phyloP scores from a whole-genome alignment of 2,113 vertebrate species.

The Lonchura striata region DNA sequence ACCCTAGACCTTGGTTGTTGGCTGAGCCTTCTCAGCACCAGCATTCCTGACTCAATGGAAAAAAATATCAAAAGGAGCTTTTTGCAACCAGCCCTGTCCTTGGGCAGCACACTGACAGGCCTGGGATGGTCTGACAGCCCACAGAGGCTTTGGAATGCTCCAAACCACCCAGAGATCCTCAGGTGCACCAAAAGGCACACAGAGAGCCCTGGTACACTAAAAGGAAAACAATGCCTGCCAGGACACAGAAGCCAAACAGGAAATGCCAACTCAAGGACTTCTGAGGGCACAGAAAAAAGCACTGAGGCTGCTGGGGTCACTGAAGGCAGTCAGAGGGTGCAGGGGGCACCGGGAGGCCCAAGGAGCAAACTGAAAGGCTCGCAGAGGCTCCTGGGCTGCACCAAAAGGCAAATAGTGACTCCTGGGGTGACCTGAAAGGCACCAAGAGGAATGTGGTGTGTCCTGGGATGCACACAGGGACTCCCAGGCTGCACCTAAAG shows the following conservation, averaged over 20 bases:
- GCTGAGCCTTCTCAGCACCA: neutral
- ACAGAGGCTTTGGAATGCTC: neutral
- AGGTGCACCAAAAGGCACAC: neutral
- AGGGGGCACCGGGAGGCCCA: neutral
- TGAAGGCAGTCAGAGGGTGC: neutral
- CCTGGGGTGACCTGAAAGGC: neutral
- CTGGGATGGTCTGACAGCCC: neutral
- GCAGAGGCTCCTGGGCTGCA: neutral
- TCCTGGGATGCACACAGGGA: neutral
- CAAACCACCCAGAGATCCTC: neutral
- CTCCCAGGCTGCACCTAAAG: neutral
- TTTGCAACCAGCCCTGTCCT: neutral
- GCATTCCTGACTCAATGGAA: neutral
- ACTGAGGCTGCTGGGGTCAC: neutral
- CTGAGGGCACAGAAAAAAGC: neutral
- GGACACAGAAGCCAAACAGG: neutral
- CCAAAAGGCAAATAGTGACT: neutral
- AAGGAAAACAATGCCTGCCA: neutral
- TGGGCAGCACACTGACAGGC: neutral
- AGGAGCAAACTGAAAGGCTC: neutral
- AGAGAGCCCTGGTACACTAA: neutral
- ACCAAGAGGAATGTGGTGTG: neutral
- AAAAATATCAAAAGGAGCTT: neutral
- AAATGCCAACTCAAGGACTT: neutral
- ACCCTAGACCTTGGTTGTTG: neutral